Conservation (phyloP, 2,113 vertebrate genomes). For the Haliaeetus leucogaster region DNA sequence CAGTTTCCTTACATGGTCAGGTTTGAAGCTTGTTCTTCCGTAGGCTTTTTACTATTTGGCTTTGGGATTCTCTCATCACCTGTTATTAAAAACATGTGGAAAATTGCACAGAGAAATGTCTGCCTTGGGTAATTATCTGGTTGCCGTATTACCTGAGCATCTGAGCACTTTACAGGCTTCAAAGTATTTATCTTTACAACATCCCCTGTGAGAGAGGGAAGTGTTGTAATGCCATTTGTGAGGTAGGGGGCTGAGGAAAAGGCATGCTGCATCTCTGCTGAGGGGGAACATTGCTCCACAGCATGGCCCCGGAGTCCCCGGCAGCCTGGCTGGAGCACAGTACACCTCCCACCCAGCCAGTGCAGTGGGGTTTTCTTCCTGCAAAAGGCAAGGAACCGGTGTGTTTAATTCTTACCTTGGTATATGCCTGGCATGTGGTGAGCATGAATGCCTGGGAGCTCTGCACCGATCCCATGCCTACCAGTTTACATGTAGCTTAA, state of each 20-base stretch:
- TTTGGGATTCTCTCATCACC: not conserved
- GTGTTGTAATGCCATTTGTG: not conserved
- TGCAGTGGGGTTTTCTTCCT: not conserved
- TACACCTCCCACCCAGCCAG: not conserved
- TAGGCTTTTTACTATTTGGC: not conserved
- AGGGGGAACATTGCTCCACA: not conserved
- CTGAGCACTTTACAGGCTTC: not conserved
- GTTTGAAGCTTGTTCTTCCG: not conserved
- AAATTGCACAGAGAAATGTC: not conserved
- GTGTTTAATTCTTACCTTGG: not conserved
- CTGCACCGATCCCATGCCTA: not conserved
- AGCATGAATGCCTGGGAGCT: not conserved
- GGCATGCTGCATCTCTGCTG: not conserved
- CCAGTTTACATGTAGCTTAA: not conserved
- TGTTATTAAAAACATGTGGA: not conserved
- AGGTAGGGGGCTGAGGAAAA: not conserved
- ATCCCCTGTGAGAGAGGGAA: not conserved
- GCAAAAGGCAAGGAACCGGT: not conserved
- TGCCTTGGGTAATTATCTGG: not conserved
- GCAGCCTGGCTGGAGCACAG: not conserved
- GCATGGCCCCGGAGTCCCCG: rapidly evolving
- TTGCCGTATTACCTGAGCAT: not conserved
- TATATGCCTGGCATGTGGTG: not conserved
- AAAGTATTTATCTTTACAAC: not conserved
- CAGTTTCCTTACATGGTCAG: not conserved